Base-by-base conservation (phyloP, 1,140 invertebrate species). In the Euglossa dilemma region DNA sequence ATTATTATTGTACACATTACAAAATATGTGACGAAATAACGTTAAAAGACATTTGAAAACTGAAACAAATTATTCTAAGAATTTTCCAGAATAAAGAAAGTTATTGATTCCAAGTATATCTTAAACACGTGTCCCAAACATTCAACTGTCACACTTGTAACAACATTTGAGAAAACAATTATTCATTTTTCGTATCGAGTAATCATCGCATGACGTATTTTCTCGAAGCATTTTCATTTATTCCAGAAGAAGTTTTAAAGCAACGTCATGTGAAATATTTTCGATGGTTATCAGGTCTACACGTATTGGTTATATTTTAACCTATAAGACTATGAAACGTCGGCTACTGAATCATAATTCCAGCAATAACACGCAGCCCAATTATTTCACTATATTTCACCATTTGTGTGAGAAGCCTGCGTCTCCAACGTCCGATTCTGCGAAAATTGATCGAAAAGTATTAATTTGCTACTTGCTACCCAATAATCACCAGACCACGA, bases 401-500 rank as follows among this genome's bases (percentile, higher is more conserved):
- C 18, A 45, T 54, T 43, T 20, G 2, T 11, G 7, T 14, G 8
- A 50, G 56, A 36, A 18, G 36, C 23, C 36, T 52, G 23, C 36
- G 9, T 20, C 16, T 14, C 59, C 2, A 23, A 66, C 23, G 9
- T 74, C 16, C 52, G 70, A 47, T 88, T 88, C 85, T 36, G 14
- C 52, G 78, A 85, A 88, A 47, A 2, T 36, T 16, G 52, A 20
- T 9, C 25, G 18, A 28, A 73, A 66, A 57, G 78, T 83, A 79
- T 18, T 67, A 82, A 88, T 87, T 85, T 87, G 45, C 63, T 61
- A n/a, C 7, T 11, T 63, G 83, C 63, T 67, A 85, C 54, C 64
- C 56, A 54, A 75, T 82, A 87, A 88, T 87, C 78, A 74, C 79
- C 56, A 16, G 64, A 78, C 66, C 56, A 25, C 43, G 69, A 52